Conservation (phyloP, 2,888 invertebrate genomes). For the Drosophila seclusa region DNA sequence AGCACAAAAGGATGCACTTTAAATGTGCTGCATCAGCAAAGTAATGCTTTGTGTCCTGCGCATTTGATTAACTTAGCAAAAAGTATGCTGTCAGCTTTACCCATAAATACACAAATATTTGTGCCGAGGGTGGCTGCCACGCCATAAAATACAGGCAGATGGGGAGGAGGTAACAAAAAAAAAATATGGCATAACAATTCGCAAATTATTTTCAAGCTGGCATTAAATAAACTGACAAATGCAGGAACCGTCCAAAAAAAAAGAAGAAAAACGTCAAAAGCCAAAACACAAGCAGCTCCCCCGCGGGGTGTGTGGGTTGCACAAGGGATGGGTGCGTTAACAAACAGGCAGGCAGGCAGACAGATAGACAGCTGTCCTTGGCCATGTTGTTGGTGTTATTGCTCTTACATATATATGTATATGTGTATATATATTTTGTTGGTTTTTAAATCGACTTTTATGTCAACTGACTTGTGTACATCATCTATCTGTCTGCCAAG, state of each 20-base stretch:
- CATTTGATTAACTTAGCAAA: constrained; percentile 45
- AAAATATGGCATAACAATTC: constrained; percentile 77
- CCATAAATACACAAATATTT: constrained; percentile 65
- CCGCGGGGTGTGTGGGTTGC: constrained; percentile 2
- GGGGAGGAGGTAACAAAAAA: constrained; percentile 7
- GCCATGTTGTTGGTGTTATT: constrained; percentile 59
- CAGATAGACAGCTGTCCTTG: constrained; percentile 50
- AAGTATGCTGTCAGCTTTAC: constrained; percentile 8
- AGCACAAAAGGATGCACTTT: constrained; percentile 54
- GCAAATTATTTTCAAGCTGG: constrained; percentile 78
- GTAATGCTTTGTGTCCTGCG: constrained; percentile 55
- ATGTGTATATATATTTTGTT: constrained; percentile 52
- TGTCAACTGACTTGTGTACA: constrained; percentile 74
- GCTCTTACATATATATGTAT: constrained; percentile 32
- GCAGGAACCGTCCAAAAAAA: constrained; percentile 43
- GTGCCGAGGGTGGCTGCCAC: constrained; percentile 37
- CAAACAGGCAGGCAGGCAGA: constrained; percentile 21
- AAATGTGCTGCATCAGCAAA: constrained; percentile 41
- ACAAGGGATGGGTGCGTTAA: constrained; percentile 1
- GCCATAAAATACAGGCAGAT: constrained; percentile 66
- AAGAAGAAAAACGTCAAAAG: constrained; percentile 15
- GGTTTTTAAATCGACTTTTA: constrained; percentile 78
- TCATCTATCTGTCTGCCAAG: constrained; percentile 53
- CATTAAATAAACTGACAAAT: constrained; percentile 79
- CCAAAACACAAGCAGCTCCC: constrained; percentile 35